Base-by-base conservation (phyloP, 2,888 invertebrate species). In the Gibbula magus region DNA sequence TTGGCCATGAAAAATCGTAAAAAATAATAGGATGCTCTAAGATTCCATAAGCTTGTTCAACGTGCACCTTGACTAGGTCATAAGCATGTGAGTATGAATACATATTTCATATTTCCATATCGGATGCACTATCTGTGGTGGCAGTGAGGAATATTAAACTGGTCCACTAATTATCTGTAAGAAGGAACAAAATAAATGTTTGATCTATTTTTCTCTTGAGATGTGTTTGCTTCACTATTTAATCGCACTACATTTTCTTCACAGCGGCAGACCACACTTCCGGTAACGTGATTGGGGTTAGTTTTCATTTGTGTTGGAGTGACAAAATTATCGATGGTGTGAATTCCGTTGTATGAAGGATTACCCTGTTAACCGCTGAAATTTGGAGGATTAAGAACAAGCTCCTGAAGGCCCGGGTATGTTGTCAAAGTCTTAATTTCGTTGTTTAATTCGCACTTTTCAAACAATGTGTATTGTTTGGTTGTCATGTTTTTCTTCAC, bases 311-410 rank as follows among this genome's bases (percentile, higher is more conserved):
- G 77, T 78, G 75, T 77, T 78, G 79, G 51, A 70, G 79, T 76
- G 79, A 79, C 79, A 82, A 74, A 79, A 61, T 56, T 78, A 78
- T 80, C 78, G 77, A 75, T 78, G 78, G 78, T 29, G 67, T 35
- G 75, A 78, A 66, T 45, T 45, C 66, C 45, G 29, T 81, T 81
- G 51, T 78, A 79, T 79, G 79, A 75, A 56, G 77, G 84, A 80
- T 77, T 81, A 77, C 73, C 53, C 39, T 78, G 81, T 80, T 77
- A 89, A 89, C 89, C 88, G 88, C 88, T 88, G 90, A 86, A 88
- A 90, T 90, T 90, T 90, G 90, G 90, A 90, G 89, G 87, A 82
- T 90, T 82, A 90, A 88, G 89, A 90, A 90, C 86, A 90, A 89
- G 85, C 89, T 90, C 90, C 90, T 90, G 81, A 90, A 89, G 88